A percentile compares a stretch with the other conserved stretches of the same genome.
These are phyloP conservation scores for Himantopus leucocephalus DNA, from an alignment of 2,113 vertebrate species.

Conservation along the genomic window DNA sequence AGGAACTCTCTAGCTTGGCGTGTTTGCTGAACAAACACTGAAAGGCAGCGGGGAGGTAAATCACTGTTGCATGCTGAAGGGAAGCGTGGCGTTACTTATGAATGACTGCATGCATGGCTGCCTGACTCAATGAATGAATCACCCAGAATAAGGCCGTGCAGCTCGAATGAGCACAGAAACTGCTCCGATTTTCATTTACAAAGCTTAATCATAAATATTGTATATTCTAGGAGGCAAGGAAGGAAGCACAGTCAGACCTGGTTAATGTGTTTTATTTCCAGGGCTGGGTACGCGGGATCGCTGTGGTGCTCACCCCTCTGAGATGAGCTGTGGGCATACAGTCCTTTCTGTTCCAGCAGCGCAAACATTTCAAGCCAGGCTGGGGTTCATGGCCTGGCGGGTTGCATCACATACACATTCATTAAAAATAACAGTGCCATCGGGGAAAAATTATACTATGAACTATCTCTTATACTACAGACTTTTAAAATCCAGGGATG, in stretches of 20 bases:
- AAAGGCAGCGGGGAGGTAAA: constrained; percentile 45
- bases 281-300: neutral
- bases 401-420: neutral
- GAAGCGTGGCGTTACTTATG: constrained; percentile 55
- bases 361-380: neutral
- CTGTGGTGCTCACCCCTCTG: neutral
- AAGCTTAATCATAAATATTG: constrained; percentile 61
- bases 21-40: constrained; percentile 36
- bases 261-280: constrained; percentile 16
- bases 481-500: neutral
- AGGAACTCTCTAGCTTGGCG: neutral
- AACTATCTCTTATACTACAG: neutral
- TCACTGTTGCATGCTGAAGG: constrained; percentile 43
- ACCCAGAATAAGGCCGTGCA: constrained; percentile 7
- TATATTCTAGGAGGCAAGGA: neutral
- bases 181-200: constrained; percentile 36
- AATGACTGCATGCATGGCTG: constrained; percentile 62
- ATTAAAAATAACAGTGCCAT: neutral
- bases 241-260: constrained; percentile 24
- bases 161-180: constrained; percentile 11
- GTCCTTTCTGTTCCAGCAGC: neutral
- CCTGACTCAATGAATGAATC: constrained; percentile 70
- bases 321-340: neutral
- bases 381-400: neutral
- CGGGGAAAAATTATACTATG: neutral